A percentile compares a stretch with the other conserved stretches of the same genome.
phyloP scores from a whole-genome alignment of 2,888 invertebrate species.

The Ormyrus thymus region DNA sequence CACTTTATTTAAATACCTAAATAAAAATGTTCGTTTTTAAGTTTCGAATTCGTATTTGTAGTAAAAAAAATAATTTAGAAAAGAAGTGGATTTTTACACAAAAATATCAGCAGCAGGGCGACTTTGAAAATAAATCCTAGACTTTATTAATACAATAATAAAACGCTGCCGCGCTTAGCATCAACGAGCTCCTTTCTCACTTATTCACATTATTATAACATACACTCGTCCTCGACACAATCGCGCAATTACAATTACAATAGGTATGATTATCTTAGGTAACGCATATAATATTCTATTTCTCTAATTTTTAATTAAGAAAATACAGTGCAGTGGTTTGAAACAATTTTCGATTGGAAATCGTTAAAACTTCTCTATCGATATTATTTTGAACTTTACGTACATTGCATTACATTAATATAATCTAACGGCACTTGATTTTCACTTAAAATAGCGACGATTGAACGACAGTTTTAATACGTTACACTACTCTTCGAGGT shows the following conservation, averaged over 20 bases:
- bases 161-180: conserved; percentile 46
- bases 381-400: conserved; percentile 15
- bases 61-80: neutral
- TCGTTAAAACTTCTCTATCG: neutral
- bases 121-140: conserved; percentile 50
- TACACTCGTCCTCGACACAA: conserved; percentile 47
- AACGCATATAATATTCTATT: conserved; percentile 53
- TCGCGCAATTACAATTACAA: conserved; percentile 53
- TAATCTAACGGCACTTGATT: conserved; percentile 39
- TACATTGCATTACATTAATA: neutral
- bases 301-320: conserved; percentile 34
- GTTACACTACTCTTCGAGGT: conserved; percentile 10
- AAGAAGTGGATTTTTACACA: conserved; percentile 4
- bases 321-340: conserved; percentile 35
- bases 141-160: conserved; percentile 52
- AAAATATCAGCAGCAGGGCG: conserved; percentile 46
- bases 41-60: neutral
- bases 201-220: conserved; percentile 54
- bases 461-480: conserved; percentile 23
- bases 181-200: conserved; percentile 50
- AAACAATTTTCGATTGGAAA: conserved; percentile 31
- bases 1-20: neutral
- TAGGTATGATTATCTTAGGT: conserved; percentile 56
- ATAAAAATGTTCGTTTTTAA: neutral
- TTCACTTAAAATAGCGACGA: conserved; percentile 28